Evolutionary conservation across 92 coral and sea anemone genomes (phyloP).

Genomic region (Parazoanthus atlanticus): DNA sequence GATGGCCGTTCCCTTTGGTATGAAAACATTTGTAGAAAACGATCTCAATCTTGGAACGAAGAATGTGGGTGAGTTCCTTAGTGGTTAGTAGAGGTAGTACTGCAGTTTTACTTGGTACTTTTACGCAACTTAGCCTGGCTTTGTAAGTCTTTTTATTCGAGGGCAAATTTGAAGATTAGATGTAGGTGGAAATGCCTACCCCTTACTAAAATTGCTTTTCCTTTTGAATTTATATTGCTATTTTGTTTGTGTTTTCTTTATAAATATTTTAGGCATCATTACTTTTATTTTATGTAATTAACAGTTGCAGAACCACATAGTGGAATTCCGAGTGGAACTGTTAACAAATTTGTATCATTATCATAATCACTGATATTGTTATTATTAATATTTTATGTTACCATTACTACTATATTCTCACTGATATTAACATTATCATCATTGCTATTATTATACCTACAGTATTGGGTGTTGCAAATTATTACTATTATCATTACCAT

Average conservation of each 20-base stretch:
- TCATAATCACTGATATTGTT: background rate
- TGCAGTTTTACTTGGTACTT: background rate
- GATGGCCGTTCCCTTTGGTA: constrained; percentile 19
- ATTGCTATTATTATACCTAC: too few relatives aligned
- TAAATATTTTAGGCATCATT: too few relatives aligned
- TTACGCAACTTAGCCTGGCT: background rate
- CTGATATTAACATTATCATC: too few relatives aligned
- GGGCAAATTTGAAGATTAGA: background rate
- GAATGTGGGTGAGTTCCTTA: background rate
- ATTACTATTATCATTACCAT: too few relatives aligned
- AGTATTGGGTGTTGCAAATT: too few relatives aligned
- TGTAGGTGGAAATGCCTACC: background rate
- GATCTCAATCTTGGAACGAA: constrained; percentile 9
- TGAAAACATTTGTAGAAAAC: constrained; percentile 3
- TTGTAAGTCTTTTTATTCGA: background rate
- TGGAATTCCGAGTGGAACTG: too few relatives aligned
- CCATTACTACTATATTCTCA: too few relatives aligned
- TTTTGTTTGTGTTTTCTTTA: too few relatives aligned
- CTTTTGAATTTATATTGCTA: background rate
- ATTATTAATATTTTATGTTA: too few relatives aligned
- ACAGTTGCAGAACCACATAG: too few relatives aligned
- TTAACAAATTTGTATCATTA: too few relatives aligned
- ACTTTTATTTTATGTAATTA: too few relatives aligned
- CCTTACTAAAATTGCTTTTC: background rate
- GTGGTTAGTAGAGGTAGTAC: background rate